Evolutionary conservation across 1,140 invertebrate genomes (phyloP).

Genomic region (Megalonaias nervosa): DNA sequence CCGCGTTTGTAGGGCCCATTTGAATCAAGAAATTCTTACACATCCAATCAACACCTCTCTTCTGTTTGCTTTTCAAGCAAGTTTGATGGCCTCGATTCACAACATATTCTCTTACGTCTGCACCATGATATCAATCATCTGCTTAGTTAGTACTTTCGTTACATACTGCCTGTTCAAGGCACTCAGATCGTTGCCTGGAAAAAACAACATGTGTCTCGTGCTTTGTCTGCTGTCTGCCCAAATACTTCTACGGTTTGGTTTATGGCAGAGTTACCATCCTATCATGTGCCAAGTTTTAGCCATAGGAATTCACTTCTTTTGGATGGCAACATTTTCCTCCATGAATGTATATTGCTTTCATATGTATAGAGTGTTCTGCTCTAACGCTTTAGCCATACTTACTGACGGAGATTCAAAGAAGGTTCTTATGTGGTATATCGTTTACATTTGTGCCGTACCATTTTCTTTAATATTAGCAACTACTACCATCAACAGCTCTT

Average conservation of each 20-base stretch:
- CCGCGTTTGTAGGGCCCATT: no score
- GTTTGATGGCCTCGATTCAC: background rate
- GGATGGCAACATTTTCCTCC: constrained; percentile 94
- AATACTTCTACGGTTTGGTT: constrained; percentile 67
- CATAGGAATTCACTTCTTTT: constrained; percentile 89
- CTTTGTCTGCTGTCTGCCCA: constrained; percentile 69
- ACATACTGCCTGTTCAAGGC: constrained; percentile 67
- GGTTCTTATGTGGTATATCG: background rate
- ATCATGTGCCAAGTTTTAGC: constrained; percentile 75
- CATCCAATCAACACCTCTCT: no score
- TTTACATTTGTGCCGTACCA: constrained; percentile 14
- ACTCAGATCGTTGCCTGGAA: constrained; percentile 70
- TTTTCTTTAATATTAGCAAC: constrained; percentile 10
- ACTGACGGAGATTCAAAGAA: no score
- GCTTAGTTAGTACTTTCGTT: constrained; percentile 67
- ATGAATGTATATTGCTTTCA: constrained; percentile 88
- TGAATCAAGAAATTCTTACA: no score
- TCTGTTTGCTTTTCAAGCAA: no score
- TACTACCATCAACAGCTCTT: background rate
- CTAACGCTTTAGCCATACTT: background rate
- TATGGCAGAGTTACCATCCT: background rate
- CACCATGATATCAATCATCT: constrained; percentile 67
- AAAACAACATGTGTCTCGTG: constrained; percentile 70
- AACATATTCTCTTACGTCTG: constrained; percentile 30
- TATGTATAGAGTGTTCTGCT: no score